Evolutionary conservation across 2,888 invertebrate genomes (phyloP), one percentile per base, ranked within the genome.

Genomic region (Apodemia zela): DNA sequence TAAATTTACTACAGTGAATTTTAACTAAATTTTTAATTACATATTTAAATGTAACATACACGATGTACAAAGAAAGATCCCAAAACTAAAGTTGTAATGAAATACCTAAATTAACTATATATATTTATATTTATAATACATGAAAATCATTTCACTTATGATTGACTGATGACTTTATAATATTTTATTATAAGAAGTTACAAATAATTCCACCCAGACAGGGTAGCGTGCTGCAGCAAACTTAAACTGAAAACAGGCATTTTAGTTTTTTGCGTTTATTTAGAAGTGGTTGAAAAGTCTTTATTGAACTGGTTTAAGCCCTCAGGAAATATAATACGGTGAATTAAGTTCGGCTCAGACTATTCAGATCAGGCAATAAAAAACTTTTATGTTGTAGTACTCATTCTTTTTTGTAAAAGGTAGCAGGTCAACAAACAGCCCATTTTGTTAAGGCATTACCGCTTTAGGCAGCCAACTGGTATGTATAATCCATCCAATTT

Each of bases 241-340:
- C 67, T 67, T 67, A 71, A 72, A 69, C 69, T 71, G 38, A 68
- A 68, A 69, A 70, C 68, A 67, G 63, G 66, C 54, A 64, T 67
- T 68, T 67, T 65, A 70, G 70, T 68, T 69, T 71, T 71, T 67
- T 72, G 69, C 74, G 73, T 71, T 71, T 77, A 80, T 77, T 79
- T 78, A 81, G 79, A 77, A 74, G 83, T 85, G 86, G 85, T 84
- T 85, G 84, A 85, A 81, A 82, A 84, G 76, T 83, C 78, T 80
- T 72, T 85, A 84, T 85, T 86, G 84, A 86, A 82, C 82, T 78
- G 80, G 75, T 79, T 79, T 69, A 75, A 80, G 82, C 84, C 83
- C 80, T 81, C 74, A 77, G 82, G 84, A 81, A 79, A 78, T 78
- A 76, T 78, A 78, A 80, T 79, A 76, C 75, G 69, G 69, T 70